Percentiles rank a stretch among this genome's conserved stretches.
Conservation (phyloP, 2,888 invertebrate species). For the Craniophora ligustri region DNA sequence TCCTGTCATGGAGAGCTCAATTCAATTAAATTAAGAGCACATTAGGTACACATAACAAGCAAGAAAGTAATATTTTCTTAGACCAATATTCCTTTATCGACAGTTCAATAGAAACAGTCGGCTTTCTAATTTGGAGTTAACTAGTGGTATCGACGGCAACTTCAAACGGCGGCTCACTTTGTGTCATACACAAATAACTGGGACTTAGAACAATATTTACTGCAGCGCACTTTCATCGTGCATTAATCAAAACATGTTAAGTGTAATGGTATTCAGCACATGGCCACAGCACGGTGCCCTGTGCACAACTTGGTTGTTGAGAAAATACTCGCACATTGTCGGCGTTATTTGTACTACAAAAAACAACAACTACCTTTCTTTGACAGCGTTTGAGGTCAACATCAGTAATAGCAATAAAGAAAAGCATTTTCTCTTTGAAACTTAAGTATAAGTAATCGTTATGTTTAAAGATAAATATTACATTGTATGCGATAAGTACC, state of each 20-base stretch:
- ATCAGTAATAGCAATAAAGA: no score
- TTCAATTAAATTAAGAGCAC: no score
- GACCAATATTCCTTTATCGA: not conserved
- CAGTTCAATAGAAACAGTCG: constrained; percentile 2
- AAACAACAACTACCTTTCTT: no score
- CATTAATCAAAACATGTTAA: constrained; percentile 6
- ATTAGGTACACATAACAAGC: not conserved
- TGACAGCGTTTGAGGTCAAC: no score
- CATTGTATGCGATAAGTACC: no score
- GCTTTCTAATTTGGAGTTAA: constrained; percentile 11
- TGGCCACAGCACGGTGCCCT: not conserved
- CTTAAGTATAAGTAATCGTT: no score
- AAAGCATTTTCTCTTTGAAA: no score
- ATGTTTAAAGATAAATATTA: no score
- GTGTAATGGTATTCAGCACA: not conserved
- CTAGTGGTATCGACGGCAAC: constrained; percentile 17
- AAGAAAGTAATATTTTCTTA: not conserved
- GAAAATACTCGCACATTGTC: no score
- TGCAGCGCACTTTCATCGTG: constrained; percentile 15
- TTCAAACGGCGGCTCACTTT: constrained; percentile 22
- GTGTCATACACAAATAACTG: constrained; percentile 30
- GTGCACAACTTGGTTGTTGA: not conserved
- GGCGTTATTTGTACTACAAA: no score
- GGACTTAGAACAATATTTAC: constrained; percentile 19
- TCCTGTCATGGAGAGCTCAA: not conserved